Base-by-base conservation (phyloP, 2,888 invertebrate genomes). In the Choristoneura rosaceana region DNA sequence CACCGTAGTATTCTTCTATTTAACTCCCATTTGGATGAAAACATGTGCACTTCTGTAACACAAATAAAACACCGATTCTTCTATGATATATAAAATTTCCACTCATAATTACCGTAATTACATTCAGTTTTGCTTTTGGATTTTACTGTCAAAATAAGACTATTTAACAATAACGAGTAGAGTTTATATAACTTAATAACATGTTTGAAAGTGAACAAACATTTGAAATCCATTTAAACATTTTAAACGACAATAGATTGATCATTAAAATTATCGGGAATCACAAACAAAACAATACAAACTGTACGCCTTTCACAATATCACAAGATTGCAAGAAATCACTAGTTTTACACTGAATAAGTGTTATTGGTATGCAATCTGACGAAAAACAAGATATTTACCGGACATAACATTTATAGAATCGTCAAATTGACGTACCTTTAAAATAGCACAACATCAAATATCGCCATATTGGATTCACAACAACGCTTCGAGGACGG, bases 391-490 rank as follows among this genome's bases (percentile, higher is more conserved):
- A 81, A 82, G 82, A 88, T 90, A 92, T 90, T 92, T 91, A 90
- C 91, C 89, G 88, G 87, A 88, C 86, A 89, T 89, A 88, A 81
- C 92, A 92, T 90, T 65, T 86, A 89, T 87, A 92, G 87, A 92
- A 91, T 93, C 93, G 93, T 94, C 93, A 93, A 91, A 93, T 88
- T 94, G 94, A 94, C 94, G 93, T 94, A 93, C 94, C 94, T 93
- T 94, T 93, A 94, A 91, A 94, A 92, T 87, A 92, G 90, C 90
- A 92, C 90, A 94, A 94, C 94, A 94, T 94, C 92, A 93, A 92
- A 90, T 92, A 92, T 91, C 95, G 95, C 96, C 96, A 96, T 96
- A 95, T 95, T 96, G 95, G 95, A 95, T 95, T 95, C 95, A 95
- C 95, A 95, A 95, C 95, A 95, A 95, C 95, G 95, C 95, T 95